Conservation (phyloP, 1,140 invertebrate genomes). For the Caenorhabditis elegans region WBcel235 BX284606.5:2928001-2928500, state of each 20-base stretch:
- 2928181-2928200: slow-evolving; percentile 4
- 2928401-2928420: neutral
- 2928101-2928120: neutral
- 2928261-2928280: slow-evolving; percentile 24
- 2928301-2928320: slow-evolving; percentile 18
- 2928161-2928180: slow-evolving; percentile 31
- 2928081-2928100: neutral
- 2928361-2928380: neutral
- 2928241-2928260: slow-evolving; percentile 31
- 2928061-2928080: neutral
- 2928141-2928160: slow-evolving; percentile 10
- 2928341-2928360: slow-evolving; percentile 13
- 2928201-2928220: slow-evolving; percentile 21
- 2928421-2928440: too few relatives aligned
- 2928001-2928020: slow-evolving; percentile 27
- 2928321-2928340: slow-evolving; percentile 10
- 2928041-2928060: slow-evolving; percentile 10
- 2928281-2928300: neutral
- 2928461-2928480: too few relatives aligned
- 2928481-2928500: too few relatives aligned
- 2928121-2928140: neutral
- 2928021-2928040: slow-evolving; percentile 25
- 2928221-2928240: neutral
- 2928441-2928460: too few relatives aligned
- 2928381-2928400: neutral